phyloP scores from a whole-genome alignment of 1,140 invertebrate species.

The Phymorhynchus buccinoides region DNA sequence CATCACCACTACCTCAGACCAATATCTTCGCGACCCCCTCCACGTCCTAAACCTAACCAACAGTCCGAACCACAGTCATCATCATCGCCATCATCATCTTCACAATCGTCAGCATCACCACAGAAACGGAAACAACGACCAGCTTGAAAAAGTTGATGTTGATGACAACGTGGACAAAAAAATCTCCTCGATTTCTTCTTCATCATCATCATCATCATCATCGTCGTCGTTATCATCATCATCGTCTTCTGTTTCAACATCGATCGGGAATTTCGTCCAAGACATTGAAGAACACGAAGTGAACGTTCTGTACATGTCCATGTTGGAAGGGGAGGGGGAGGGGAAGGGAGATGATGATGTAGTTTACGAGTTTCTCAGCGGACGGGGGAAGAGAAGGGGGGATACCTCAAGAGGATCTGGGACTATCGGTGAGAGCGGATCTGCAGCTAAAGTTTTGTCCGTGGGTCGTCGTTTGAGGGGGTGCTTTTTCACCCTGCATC shows the following conservation, averaged over 20 bases:
- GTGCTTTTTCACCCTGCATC: slow-evolving; percentile 69
- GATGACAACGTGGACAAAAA: not conserved
- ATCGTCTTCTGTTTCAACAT: not conserved
- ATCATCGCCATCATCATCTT: slow-evolving; percentile 20
- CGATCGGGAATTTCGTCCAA: too few relatives aligned
- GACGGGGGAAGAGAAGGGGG: slow-evolving; percentile 61
- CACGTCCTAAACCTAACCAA: slow-evolving; percentile 38
- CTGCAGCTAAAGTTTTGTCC: too few relatives aligned
- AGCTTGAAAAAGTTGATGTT: not conserved
- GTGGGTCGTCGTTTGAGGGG: slow-evolving; percentile 56
- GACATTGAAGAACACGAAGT: not conserved
- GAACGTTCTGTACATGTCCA: slow-evolving; percentile 38
- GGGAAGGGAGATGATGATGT: slow-evolving; percentile 50
- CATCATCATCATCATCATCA: not conserved
- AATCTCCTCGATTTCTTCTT: not conserved
- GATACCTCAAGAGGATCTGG: too few relatives aligned
- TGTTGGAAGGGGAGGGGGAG: slow-evolving; percentile 20
- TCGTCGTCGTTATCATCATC: not conserved
- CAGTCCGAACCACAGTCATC: slow-evolving; percentile 6
- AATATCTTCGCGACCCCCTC: slow-evolving; percentile 34
- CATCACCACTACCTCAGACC: slow-evolving; percentile 26
- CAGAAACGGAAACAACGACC: slow-evolving; percentile 26
- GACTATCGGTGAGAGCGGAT: too few relatives aligned
- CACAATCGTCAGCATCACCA: slow-evolving; percentile 15
- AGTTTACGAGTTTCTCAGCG: slow-evolving; percentile 67